Evolutionary conservation across 2,113 vertebrate species (phyloP).

Genomic region (Alouatta palliata): DNA sequence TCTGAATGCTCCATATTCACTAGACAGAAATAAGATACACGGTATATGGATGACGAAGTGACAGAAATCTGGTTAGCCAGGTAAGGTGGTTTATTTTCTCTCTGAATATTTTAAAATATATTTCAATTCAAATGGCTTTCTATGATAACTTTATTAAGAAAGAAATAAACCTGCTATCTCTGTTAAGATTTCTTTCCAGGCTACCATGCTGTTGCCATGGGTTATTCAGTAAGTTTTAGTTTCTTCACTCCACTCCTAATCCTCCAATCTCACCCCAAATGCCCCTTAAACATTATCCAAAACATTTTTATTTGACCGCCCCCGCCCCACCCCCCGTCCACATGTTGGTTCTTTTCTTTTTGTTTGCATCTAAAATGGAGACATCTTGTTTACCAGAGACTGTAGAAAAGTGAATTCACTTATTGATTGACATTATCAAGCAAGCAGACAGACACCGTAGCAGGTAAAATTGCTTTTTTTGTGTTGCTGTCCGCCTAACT

Average conservation of each 20-base stretch:
- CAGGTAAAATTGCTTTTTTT: constrained; percentile 85
- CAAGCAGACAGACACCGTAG: constrained; percentile 81
- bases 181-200: neutral
- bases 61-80: neutral
- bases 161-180: neutral
- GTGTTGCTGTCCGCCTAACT: constrained; percentile 84
- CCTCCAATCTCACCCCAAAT: neutral
- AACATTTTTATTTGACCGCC: constrained; percentile 29
- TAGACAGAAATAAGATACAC: neutral
- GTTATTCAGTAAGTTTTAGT: constrained; percentile 22
- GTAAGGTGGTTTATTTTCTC: neutral
- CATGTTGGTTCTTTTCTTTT: constrained; percentile 38
- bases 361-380: constrained; percentile 72
- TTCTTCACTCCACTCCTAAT: neutral
- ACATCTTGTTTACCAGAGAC: constrained; percentile 79
- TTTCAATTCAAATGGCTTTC: neutral
- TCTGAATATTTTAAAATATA: neutral
- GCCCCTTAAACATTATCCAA: constrained; percentile 53
- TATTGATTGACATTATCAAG: constrained; percentile 89
- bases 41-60: neutral
- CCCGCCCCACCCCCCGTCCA: neutral
- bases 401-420: constrained; percentile 81
- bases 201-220: neutral
- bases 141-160: neutral
- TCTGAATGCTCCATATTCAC: neutral